Evolutionary conservation across 2,113 vertebrate genomes (phyloP), one percentile per base, ranked within the genome.

Genomic region (Symphodus melops): DNA sequence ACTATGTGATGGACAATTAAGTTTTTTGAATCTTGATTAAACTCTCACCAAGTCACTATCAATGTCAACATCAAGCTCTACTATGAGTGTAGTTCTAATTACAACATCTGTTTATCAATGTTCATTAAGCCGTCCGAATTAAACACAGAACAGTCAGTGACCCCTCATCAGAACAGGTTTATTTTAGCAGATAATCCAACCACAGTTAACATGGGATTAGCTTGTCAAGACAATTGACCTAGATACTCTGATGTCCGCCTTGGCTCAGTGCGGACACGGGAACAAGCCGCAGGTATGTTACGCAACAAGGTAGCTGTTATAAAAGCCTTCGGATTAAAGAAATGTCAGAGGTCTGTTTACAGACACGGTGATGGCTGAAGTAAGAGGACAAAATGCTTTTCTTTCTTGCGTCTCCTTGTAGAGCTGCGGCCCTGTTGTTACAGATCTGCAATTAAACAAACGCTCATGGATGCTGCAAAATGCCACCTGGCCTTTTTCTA

Each of bases 151-250:
- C 71, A 68, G 60, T 28, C 75, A 82, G 46, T 69, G 67, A 86
- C 75, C 63, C 42, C 5, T 82, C 44, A 75, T 65, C 44, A 37
- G 16, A 83, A 74, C 77, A 58, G 70, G 71, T 88, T 85, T 89
- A 80, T 80, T 88, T 87, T 77, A 78, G 44, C 51, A 54, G 68
- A 20, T 88, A 88, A 91, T 84, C 89, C 86, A 78, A 71, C 84
- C 81, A 83, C 83, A 72, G 69, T 81, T 85, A 56, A 73, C 63
- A 72, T 70, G 37, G 70, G 84, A 88, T 91, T 87, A 87, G 72
- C 82, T 74, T 78, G 86, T 87, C 73, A 80, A 67, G 57, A 59
- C 49, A 75, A 68, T 53, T 82, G 86, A 89, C 89, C 88, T 65
- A 85, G 60, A 85, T 84, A n/a, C 61, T 10, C 0, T 23, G 60